Base-by-base conservation (phyloP, 2,797 vertebrate genomes). In the Scolopax bukidnonensis region DNA sequence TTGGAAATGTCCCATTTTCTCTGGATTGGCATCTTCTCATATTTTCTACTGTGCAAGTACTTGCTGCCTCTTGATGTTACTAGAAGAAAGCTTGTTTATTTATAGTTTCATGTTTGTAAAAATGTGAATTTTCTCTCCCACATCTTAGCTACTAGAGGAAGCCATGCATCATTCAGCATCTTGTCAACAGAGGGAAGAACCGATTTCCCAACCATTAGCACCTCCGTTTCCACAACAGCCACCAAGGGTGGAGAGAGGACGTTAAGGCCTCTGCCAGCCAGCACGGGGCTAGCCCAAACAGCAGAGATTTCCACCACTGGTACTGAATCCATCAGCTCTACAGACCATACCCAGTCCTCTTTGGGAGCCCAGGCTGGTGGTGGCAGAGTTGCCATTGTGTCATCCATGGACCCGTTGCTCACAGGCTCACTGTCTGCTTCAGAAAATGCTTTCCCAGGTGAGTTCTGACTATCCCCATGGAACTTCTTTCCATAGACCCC, bases 191-290 rank as follows among this genome's bases (percentile, higher is more conserved):
- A 97, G 36, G 96, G 65, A 27, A 92, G 92, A 92, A 91, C 70
- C 1, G 4, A 74, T 50, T 89, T 94, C 57, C 91, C 95, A 8
- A 90, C 84, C 8, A 96, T 95, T 91, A 97, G 97, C 65, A 95
- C 96, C 23, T 98, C 98, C 15, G 36, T 97, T 40, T 98, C 98
- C 15, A 97, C 98, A 73, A 93, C 98, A 56, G 95, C 98, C 87
- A 97, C 96, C 74, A 98, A 98, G 74, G 97, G 96, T 24, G 98
- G 97, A 89, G 98, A 98, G 87, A 98, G 98, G 94, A 98, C 96
- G 0, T 97, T 99, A 64, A 97, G 98, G 61, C 99, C 99, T 16
- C 97, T 99, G 80, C 98, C 96, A 75, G 97, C 96, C 63, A 95
- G 78, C 84, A 93, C 97, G 56, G 97, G 94, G 2, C 94, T 98